These are phyloP conservation scores for Oryzias melastigma DNA, from an alignment of 2,113 vertebrate genomes.

Conservation along the genomic window DNA sequence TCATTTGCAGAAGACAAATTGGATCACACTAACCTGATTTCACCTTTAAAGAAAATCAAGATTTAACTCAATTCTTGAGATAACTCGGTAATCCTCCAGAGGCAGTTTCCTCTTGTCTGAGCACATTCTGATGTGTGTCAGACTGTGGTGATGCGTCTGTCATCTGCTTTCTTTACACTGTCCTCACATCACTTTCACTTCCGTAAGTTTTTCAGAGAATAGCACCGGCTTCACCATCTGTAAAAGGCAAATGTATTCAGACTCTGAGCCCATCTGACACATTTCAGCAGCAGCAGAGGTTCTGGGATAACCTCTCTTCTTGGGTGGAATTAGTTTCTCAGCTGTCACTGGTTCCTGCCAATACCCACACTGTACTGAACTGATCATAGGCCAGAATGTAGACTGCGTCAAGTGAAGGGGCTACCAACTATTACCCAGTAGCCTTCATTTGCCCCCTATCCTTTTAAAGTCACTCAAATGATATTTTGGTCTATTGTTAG, in stretches of 20 bases:
- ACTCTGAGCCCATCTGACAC: background rate
- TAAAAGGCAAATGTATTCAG: background rate
- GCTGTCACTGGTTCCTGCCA: too few species aligned
- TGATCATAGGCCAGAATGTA: too few species aligned
- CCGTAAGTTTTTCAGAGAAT: background rate
- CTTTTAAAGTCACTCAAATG: too few species aligned
- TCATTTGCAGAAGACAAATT: background rate
- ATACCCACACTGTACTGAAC: too few species aligned
- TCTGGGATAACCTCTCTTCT: background rate
- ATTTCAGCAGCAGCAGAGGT: background rate
- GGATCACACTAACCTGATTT: slow-evolving; percentile 8
- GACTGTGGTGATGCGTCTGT: background rate
- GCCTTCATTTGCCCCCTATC: too few species aligned
- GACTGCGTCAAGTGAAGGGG: too few species aligned
- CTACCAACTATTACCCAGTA: too few species aligned
- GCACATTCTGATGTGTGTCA: slow-evolving; percentile 12
- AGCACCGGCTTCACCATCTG: background rate
- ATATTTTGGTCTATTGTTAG: too few species aligned
- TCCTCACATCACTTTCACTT: background rate
- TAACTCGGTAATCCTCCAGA: background rate
- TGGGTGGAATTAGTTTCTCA: background rate
- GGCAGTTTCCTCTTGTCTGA: background rate
- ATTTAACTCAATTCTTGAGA: slow-evolving; percentile 7
- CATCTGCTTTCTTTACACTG: background rate
- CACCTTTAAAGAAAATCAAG: background rate